Percentiles rank a stretch among this genome's conserved stretches.
Conservation (phyloP, 2,113 vertebrate genomes). For the Callipepla californica region DNA sequence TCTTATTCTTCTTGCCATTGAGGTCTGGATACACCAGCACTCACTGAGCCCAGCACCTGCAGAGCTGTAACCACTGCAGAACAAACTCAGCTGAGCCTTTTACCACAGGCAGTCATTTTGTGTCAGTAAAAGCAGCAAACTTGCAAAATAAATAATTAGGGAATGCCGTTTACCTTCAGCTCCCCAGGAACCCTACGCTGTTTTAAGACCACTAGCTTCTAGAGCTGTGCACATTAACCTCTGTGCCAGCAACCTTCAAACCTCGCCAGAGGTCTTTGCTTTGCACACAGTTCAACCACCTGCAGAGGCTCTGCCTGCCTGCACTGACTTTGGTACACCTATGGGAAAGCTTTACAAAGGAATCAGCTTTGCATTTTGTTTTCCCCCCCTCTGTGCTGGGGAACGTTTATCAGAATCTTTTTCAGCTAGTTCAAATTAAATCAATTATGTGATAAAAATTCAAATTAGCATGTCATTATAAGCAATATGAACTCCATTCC, state of each 20-base stretch:
- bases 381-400: fast-evolving
- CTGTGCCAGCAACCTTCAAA: neutral
- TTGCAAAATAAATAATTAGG: neutral
- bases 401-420: neutral
- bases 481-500: neutral
- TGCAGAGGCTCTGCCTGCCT: neutral
- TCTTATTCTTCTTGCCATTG: fast-evolving
- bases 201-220: neutral
- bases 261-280: neutral
- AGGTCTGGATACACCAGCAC: neutral
- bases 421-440: neutral
- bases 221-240: neutral
- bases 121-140: fast-evolving
- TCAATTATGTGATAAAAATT: fast-evolving
- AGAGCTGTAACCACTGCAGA: neutral
- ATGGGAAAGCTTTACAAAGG: neutral
- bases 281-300: neutral
- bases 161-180: neutral
- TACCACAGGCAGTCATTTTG: neutral
- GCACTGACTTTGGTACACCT: neutral
- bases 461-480: neutral
- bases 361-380: neutral
- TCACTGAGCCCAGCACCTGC: fast-evolving
- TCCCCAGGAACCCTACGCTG: neutral
- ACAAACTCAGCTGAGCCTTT: neutral